Evolutionary conservation across 2,113 vertebrate species (phyloP), one percentile per base, ranked within the genome.

Genomic region (Sorex fumeus): DNA sequence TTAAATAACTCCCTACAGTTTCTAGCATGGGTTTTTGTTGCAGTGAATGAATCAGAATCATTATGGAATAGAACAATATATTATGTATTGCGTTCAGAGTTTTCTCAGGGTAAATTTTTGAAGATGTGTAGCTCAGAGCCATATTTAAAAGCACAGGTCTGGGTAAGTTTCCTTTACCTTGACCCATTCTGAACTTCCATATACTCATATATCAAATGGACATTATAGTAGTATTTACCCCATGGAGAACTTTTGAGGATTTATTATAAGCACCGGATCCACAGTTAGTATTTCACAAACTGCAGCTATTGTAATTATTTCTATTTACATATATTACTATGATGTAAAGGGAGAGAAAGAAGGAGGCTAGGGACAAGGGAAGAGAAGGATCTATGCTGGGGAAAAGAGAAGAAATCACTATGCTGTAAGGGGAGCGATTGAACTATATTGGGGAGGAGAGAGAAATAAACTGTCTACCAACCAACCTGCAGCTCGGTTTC

Each of bases 11-110:
- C 74, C 47, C 62, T 78, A 25, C 19, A 84, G 62, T 91, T 90
- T 34, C 36, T 78, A 77, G 72, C 75, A 88, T 12, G 91, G 77
- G 87, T 87, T 87, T 95, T 80, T 94, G 80, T 91, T 23, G 0
- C 40, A 69, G n/a, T 89, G n/a, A 91, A 78, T 93, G 87, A 77
- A 70, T 89, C 34, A 88, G 80, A 84, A 64, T 92, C 76, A 94
- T 90, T 91, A 67, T n/a, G 32, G 84, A 93, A 69, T 82, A 72
- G 91, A 93, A 84, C 79, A 90, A 77, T 50, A 91, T 57, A 53
- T 96, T 95, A 84, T 92, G 64, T 87, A 34, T 3, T 60, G 87
- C 18, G 1, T n/a, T 69, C 3, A 16, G 72, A 84, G 74, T 43
- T 69, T 60, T 88, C 69, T 66, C 28, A 77, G 83, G 67, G 71